Evolutionary conservation across 2,113 vertebrate species (phyloP).

Genomic region (Holacanthus passer): DNA sequence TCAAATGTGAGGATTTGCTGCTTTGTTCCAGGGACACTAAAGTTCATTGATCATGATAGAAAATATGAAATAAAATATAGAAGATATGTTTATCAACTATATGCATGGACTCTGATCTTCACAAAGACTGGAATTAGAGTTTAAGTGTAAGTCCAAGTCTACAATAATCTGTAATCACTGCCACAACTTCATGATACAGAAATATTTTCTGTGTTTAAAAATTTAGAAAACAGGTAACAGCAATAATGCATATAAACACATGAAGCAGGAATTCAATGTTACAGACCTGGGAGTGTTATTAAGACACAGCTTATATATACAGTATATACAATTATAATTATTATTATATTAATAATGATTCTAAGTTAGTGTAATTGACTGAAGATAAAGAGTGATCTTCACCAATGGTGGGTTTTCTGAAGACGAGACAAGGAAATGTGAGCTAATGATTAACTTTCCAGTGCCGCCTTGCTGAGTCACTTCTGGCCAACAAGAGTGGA

Average conservation of each 20-base stretch:
- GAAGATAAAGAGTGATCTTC: constrained; percentile 1
- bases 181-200: not conserved
- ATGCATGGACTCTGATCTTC: not conserved
- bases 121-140: not conserved
- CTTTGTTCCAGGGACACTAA: not conserved
- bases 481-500: not conserved
- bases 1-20: not conserved
- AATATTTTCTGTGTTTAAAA: not conserved
- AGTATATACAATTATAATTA: no score
- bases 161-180: no score
- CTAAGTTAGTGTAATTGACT: not conserved
- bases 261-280: not conserved
- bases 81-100: not conserved
- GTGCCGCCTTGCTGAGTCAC: constrained; percentile 62
- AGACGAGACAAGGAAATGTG: constrained; percentile 34
- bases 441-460: constrained; percentile 71
- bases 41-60: not conserved
- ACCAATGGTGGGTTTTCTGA: constrained; percentile 2
- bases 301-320: no score
- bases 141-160: not conserved
- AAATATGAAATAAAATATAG: no score
- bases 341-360: no score
- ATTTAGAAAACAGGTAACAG: not conserved
- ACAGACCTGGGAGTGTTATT: not conserved
- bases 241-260: no score